Percentiles rank a stretch among this genome's conserved stretches.
Evolutionary conservation across 2,113 vertebrate genomes (phyloP).

Genomic region (Strix aluco): DNA sequence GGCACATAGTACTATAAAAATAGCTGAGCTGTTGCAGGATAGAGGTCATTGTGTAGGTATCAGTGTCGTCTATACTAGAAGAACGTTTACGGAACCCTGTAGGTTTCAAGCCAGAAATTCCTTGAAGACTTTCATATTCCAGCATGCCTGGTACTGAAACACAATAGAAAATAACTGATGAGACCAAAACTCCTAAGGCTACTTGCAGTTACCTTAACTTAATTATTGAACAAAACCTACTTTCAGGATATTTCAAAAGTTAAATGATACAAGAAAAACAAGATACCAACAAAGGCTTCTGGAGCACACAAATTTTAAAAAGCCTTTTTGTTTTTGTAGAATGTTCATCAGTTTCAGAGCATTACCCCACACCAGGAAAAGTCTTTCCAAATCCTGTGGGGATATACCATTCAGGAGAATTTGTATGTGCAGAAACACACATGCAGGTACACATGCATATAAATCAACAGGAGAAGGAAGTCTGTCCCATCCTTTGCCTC

Average conservation of each 20-base stretch:
- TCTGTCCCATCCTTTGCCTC: background rate
- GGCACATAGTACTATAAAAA: constrained; percentile 88
- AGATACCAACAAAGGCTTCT: background rate
- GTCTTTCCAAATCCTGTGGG: background rate
- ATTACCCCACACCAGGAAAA: background rate
- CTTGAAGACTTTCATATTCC: constrained; percentile 95
- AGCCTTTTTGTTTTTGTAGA: background rate
- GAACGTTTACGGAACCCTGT: constrained; percentile 94
- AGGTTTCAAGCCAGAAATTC: constrained; percentile 95
- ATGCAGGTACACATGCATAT: background rate
- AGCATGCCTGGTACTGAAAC: constrained; percentile 90
- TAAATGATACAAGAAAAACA: background rate
- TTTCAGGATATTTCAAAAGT: background rate
- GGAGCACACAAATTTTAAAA: background rate
- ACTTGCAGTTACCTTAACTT: background rate
- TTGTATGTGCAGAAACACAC: background rate
- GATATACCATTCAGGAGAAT: background rate
- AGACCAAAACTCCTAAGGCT: background rate
- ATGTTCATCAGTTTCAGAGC: background rate
- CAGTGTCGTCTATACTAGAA: constrained; percentile 85
- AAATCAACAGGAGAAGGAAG: background rate
- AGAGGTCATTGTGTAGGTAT: constrained; percentile 87
- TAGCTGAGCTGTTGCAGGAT: constrained; percentile 88
- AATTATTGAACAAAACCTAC: background rate
- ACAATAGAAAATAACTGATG: background rate